Conservation (phyloP, 2,113 vertebrate species). For the Ptychochromis oligacanthus region DNA sequence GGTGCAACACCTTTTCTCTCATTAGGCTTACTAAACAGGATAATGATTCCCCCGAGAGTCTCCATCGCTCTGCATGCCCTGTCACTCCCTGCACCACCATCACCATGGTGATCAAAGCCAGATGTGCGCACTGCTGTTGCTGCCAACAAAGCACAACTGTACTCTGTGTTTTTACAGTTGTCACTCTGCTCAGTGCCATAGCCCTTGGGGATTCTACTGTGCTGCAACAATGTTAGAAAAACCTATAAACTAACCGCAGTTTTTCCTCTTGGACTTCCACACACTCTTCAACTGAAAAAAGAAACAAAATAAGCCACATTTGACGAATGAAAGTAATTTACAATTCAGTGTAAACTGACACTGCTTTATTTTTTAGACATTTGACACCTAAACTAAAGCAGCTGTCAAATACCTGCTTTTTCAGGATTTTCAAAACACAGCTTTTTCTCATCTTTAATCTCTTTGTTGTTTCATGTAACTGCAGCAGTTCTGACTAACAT, state of each 20-base stretch:
- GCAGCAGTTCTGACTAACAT: neutral
- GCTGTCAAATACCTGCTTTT: neutral
- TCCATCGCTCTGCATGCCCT: slow-evolving; percentile 64
- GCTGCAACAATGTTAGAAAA: slow-evolving; percentile 6
- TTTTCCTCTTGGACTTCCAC: slow-evolving; percentile 2
- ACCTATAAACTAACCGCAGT: neutral
- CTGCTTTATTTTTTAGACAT: neutral
- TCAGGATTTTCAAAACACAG: neutral
- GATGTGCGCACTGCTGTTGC: slow-evolving; percentile 70
- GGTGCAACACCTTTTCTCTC: slow-evolving; percentile 75
- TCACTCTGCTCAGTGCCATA: slow-evolving; percentile 48
- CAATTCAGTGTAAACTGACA: neutral
- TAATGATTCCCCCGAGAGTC: slow-evolving; percentile 78
- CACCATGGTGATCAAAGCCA: slow-evolving; percentile 80
- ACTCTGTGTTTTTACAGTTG: slow-evolving; percentile 59
- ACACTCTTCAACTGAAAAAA: neutral
- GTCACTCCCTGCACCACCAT: slow-evolving; percentile 70
- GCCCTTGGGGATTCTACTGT: slow-evolving; percentile 46
- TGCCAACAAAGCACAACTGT: slow-evolving; percentile 59
- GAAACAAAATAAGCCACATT: neutral
- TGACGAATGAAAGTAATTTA: neutral
- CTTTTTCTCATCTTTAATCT: neutral
- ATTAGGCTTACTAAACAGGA: slow-evolving; percentile 81
- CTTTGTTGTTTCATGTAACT: neutral
- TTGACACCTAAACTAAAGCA: neutral